These are phyloP conservation scores for Elymnias hypermnestra DNA, from an alignment of 1,140 invertebrate genomes.

Conservation along the genomic window DNA sequence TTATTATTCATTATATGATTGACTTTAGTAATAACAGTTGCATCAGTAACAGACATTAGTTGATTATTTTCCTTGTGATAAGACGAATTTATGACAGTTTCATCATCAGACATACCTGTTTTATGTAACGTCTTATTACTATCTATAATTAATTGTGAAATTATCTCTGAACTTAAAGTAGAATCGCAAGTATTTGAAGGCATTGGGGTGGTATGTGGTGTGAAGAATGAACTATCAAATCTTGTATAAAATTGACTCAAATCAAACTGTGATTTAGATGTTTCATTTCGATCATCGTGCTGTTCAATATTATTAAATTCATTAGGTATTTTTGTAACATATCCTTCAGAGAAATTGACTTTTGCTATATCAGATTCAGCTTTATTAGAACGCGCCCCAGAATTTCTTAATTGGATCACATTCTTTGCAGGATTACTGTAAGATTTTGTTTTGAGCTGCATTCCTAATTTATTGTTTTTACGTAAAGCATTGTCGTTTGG, in stretches of 20 bases:
- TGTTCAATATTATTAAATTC: neutral
- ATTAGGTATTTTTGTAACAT: neutral
- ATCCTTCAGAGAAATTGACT: no score
- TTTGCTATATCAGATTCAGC: no score
- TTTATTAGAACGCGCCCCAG: no score
- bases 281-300: neutral
- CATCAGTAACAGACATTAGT: neutral
- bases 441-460: slow-evolving; percentile 3
- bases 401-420: slow-evolving; percentile 1
- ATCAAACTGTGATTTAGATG: neutral
- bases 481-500: neutral
- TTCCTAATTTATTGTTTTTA: neutral
- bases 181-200: neutral
- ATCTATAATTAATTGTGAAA: neutral
- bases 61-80: neutral
- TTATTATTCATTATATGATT: neutral
- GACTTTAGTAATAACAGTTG: neutral
- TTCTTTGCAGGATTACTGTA: slow-evolving; percentile 1
- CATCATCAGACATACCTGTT: no score
- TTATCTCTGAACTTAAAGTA: neutral
- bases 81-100: no score
- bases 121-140: no score
- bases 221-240: neutral
- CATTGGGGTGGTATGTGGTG: neutral
- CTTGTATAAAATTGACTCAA: neutral